Evolutionary conservation across 37 sponge, comb jelly and placozoan genomes (phyloP).

Genomic region (Amphimedon queenslandica): DNA sequence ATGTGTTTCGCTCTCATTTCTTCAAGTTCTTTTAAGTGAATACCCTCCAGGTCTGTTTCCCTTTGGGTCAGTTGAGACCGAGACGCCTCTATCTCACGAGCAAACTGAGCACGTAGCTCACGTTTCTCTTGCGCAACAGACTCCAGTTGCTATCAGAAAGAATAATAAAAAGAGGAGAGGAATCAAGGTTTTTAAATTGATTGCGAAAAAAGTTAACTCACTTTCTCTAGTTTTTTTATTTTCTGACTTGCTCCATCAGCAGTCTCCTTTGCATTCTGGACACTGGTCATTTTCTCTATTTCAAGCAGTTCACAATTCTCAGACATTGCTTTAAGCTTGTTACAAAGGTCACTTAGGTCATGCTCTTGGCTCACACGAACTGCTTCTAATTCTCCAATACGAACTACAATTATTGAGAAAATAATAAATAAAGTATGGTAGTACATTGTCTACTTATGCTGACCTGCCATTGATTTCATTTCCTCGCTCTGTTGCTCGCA

Average conservation of each 20-base stretch:
- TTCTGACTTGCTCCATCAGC: slow-evolving; percentile 14
- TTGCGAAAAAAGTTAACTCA: neutral
- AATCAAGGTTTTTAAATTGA: neutral
- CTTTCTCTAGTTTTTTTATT: slow-evolving; percentile 45
- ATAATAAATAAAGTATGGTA: no score
- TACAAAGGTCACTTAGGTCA: slow-evolving; percentile 28
- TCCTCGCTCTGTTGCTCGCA: slow-evolving; percentile 52
- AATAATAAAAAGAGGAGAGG: neutral
- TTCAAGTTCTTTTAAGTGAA: slow-evolving; percentile 41
- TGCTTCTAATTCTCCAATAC: slow-evolving; percentile 51
- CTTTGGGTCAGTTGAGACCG: slow-evolving; percentile 44
- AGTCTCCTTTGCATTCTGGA: slow-evolving; percentile 45
- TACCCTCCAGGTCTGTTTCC: slow-evolving; percentile 39
- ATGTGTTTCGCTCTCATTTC: slow-evolving; percentile 18
- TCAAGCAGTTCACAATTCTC: slow-evolving; percentile 1
- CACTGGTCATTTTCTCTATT: slow-evolving; percentile 7
- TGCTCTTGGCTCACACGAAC: slow-evolving; percentile 25
- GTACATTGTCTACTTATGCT: no score
- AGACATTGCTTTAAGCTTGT: no score
- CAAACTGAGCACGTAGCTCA: slow-evolving; percentile 64
- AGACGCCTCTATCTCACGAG: slow-evolving; percentile 76
- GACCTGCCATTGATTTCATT: slow-evolving; percentile 45
- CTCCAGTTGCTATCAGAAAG: slow-evolving; percentile 35
- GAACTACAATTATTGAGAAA: no score
- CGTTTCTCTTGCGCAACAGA: slow-evolving; percentile 39